Evolutionary conservation across 1,140 invertebrate genomes (phyloP), one percentile per base, ranked within the genome.

Genomic region (Saccostrea cuccullata): DNA sequence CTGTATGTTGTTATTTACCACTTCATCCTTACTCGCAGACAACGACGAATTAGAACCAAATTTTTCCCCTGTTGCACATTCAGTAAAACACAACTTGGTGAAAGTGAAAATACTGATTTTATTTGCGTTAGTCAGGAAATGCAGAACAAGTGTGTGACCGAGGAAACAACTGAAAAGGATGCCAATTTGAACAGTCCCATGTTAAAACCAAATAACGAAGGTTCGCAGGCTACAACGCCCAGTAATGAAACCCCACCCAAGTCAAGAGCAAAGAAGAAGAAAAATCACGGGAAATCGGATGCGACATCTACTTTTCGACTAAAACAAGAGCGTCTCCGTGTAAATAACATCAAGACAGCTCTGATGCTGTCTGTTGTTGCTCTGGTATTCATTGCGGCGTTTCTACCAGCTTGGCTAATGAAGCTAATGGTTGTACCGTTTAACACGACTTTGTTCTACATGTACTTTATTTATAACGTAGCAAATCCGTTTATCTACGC

Each of bases 401-500:
- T 93, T 84, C 84, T 91, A 12, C 94, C 94, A 4, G 92, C 92
- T 13, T 93, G 91, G 91, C 84, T 94, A 23, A 93, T 93, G 93
- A 89, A 92, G 15, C 89, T 89, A 13, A 87, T 90, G 4, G 20
- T 93, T 11, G 87, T 94, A 36, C 73, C 90, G 2, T n/a, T n/a
- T n/a, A n/a, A n/a, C n/a, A n/a, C n/a, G n/a, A n/a, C n/a, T n/a
- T n/a, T n/a, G n/a, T n/a, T n/a, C n/a, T n/a, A n/a, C n/a, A n/a
- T n/a, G n/a, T n/a, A n/a, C n/a, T n/a, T n/a, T n/a, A n/a, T n/a
- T n/a, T n/a, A n/a, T n/a, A n/a, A n/a, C n/a, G n/a, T n/a, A n/a
- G n/a, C n/a, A n/a, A n/a, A n/a, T n/a, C 94, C 94, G 20, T 91
- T 94, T 70, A 94, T 94, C 67, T 94, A 94, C 88, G 93, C 92